Evolutionary conservation across 2,888 invertebrate species (phyloP).

Genomic region (Eupithecia abbreviata): DNA sequence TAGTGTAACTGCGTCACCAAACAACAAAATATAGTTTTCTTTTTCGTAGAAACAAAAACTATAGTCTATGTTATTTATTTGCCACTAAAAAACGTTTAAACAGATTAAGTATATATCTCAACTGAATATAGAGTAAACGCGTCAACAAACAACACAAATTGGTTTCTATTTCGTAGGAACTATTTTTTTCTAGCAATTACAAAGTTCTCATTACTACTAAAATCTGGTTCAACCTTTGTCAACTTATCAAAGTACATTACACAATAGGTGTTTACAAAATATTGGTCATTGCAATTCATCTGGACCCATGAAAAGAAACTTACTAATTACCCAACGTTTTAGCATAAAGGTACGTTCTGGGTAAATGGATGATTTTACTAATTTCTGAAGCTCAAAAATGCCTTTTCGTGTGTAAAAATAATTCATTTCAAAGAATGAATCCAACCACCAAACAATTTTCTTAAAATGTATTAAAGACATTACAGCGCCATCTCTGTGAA

Average conservation of each 20-base stretch:
- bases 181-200: not conserved
- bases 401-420: not conserved
- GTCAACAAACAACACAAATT: not conserved
- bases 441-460: not conserved
- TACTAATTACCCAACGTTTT: not conserved
- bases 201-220: not conserved
- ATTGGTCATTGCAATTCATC: not conserved
- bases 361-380: not conserved
- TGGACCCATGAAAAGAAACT: not conserved
- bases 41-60: too few species aligned
- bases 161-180: too few species aligned
- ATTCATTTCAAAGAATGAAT: not conserved
- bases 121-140: too few species aligned
- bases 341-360: not conserved
- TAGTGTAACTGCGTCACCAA: too few species aligned
- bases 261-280: not conserved
- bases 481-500: conserved; percentile 50
- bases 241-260: not conserved
- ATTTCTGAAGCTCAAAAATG: not conserved
- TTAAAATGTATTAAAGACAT: not conserved
- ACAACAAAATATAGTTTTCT: not conserved
- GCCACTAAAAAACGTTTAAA: too few species aligned
- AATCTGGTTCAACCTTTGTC: not conserved
- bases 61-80: too few species aligned
- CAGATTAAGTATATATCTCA: too few species aligned